Conservation (phyloP, 2,888 invertebrate genomes). For the Perizoma affinitatum region DNA sequence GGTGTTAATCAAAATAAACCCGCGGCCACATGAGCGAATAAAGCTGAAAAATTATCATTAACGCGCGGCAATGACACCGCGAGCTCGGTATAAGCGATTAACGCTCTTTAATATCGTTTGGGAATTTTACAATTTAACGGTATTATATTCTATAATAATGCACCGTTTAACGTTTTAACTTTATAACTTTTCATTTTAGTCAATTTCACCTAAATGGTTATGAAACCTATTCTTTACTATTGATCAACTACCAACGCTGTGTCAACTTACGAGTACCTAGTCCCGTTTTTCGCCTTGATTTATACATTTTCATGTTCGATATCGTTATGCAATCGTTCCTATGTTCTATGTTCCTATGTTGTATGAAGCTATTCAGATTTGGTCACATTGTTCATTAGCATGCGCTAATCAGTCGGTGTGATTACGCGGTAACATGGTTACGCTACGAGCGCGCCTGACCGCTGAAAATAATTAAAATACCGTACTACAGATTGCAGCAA, state of each 20-base stretch:
- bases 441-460: conserved; percentile 37
- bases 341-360: background rate
- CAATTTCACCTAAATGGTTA: no score
- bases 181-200: no score
- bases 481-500: background rate
- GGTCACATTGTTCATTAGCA: conserved; percentile 57
- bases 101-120: conserved; percentile 23
- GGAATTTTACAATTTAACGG: conserved; percentile 19
- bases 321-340: background rate
- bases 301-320: background rate
- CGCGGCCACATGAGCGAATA: conserved; percentile 57
- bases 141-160: conserved; percentile 21
- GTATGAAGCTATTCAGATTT: conserved; percentile 31
- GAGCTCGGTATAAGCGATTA: conserved; percentile 24
- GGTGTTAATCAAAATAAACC: conserved; percentile 70
- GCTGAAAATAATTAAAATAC: conserved; percentile 18
- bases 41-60: conserved; percentile 62
- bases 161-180: conserved; percentile 3
- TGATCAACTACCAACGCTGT: no score
- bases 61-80: conserved; percentile 29
- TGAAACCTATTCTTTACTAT: no score
- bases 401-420: conserved; percentile 72
- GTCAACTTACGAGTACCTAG: no score
- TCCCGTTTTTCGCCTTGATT: no score
- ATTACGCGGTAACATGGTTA: conserved; percentile 72